Conservation (phyloP, 1,140 invertebrate genomes). For the Zaprionus ornatus region DNA sequence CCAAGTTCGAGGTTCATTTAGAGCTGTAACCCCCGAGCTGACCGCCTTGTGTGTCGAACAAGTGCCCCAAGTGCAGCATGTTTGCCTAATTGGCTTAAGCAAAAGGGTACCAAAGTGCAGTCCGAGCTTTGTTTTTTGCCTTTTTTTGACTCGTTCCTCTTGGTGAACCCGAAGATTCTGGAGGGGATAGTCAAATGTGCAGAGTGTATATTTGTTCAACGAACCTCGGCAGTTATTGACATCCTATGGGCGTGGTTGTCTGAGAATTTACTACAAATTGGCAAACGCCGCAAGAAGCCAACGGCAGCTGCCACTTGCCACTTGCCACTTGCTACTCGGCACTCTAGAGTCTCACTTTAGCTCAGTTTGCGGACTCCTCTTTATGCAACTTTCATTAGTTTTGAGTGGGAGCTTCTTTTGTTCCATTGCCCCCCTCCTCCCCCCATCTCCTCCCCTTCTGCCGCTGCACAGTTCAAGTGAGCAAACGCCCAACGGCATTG, state of each 20-base stretch:
- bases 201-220: slow-evolving; percentile 26
- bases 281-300: slow-evolving; percentile 50
- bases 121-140: neutral
- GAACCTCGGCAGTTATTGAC: slow-evolving; percentile 71
- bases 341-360: slow-evolving; percentile 37
- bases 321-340: slow-evolving; percentile 40
- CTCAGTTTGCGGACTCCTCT: slow-evolving; percentile 29
- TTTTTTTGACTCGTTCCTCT: slow-evolving; percentile 1
- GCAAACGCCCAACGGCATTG: slow-evolving; percentile 62
- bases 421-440: neutral
- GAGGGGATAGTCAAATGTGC: slow-evolving; percentile 63
- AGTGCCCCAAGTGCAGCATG: slow-evolving; percentile 60
- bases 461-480: slow-evolving; percentile 64
- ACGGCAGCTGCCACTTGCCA: slow-evolving; percentile 35
- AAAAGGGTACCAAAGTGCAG: slow-evolving; percentile 40
- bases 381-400: slow-evolving; percentile 62
- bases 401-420: slow-evolving; percentile 61
- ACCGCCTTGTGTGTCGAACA: slow-evolving; percentile 10
- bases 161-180: slow-evolving; percentile 39
- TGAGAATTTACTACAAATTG: slow-evolving; percentile 80
- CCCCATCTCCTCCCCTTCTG: neutral
- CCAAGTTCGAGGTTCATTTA: neutral
- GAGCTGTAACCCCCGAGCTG: slow-evolving; percentile 3
- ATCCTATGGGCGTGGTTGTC: slow-evolving; percentile 69
- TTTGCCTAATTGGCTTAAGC: slow-evolving; percentile 59